phyloP scores from a whole-genome alignment of 2,113 vertebrate genomes.

The Phainopepla nitens region DNA sequence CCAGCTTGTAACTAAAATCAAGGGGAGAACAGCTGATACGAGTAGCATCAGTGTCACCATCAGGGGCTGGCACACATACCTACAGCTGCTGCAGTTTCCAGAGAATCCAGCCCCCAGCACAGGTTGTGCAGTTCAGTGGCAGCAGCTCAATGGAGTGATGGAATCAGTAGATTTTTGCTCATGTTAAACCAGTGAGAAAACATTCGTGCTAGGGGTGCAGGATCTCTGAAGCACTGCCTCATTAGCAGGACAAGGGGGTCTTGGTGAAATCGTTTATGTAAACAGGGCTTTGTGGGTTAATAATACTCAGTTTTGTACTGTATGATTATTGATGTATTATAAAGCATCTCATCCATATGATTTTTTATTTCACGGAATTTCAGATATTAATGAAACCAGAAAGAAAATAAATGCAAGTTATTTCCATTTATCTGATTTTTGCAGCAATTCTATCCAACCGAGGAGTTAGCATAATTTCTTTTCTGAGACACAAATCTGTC shows the following conservation, averaged over 20 bases:
- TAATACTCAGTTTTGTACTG: not conserved
- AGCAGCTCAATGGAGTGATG: not conserved
- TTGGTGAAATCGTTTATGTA: not conserved
- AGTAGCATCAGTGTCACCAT: too few species aligned
- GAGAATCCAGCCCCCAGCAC: not conserved
- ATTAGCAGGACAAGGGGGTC: not conserved
- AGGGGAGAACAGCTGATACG: fast-evolving
- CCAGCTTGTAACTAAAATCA: not conserved
- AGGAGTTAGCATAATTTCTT: not conserved
- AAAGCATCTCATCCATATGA: not conserved
- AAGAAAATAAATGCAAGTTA: not conserved
- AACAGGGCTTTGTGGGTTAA: not conserved
- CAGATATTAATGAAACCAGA: not conserved
- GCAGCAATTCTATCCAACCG: not conserved
- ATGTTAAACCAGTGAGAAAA: not conserved
- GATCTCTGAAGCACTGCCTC: fast-evolving
- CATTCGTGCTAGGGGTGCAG: not conserved
- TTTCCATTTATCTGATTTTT: not conserved
- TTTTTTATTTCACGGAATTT: not conserved
- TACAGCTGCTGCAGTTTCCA: not conserved
- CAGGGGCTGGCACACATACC: fast-evolving
- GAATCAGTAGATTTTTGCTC: not conserved
- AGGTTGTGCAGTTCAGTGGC: too few species aligned
- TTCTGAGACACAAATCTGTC: not conserved
- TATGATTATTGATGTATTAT: not conserved